Evolutionary conservation across 2,888 invertebrate genomes (phyloP), one percentile per base, ranked within the genome.

Genomic region (Cataglyphis albicans): DNA sequence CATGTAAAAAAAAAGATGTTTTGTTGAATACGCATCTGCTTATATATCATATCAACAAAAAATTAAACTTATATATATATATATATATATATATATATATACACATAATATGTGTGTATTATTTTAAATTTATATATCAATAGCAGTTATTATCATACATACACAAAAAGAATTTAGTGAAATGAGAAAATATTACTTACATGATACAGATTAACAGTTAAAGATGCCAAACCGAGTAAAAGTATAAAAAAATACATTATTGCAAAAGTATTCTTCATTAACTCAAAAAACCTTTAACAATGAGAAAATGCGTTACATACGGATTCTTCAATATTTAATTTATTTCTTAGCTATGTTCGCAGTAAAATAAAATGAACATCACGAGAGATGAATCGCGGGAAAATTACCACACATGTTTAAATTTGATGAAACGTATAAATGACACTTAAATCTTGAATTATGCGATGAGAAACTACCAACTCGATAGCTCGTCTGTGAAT

Each of bases 261-360:
- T n/a, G 63, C 1, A 73, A 81, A 81, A 63, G 61, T 63, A 61
- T 38, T 6, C 38, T 35, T 52, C 12, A 74, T n/a, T 1, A 63
- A 73, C 29, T 81, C 74, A 1, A 74, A 52, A 74, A 81, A 81
- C 52, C 81, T 81, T 81, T 68, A 81, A 74, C 48, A 80, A 73
- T 15, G 3, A 72, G n/a, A 48, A 48, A 10, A 38, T 6, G 9
- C 1, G 7, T 63, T 29, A 74, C 12, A 2, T 9, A 0, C 32
- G 1, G 10, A 63, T 48, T 2, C 25, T 3, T 63, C n/a, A 2
- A 68, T 38, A n/a, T 57, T 59, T 21, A 0, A n/a, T 52, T 52
- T 52, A 52, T 52, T 18, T 18, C 5, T 48, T 48, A n/a, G n/a
- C 7, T 52, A 52, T 74, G n/a, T 75, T 35, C 6, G 5, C 7